Evolutionary conservation across 2,797 vertebrate species (phyloP), one percentile per base, ranked within the genome.

Genomic region (Lepus oiostolus): DNA sequence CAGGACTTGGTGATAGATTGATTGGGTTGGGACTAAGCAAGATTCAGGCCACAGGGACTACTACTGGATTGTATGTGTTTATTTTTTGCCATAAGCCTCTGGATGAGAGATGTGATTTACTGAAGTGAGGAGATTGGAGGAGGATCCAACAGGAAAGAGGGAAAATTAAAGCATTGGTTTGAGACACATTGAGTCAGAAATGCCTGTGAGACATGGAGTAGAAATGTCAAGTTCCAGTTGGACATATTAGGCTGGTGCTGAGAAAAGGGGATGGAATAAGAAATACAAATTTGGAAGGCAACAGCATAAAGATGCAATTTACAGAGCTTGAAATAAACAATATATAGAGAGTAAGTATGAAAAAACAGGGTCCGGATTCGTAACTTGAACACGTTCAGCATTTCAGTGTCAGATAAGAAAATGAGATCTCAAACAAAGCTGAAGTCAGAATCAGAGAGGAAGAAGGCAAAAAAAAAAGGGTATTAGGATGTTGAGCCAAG

Each of bases 121-220:
- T 21, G 19, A 70, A 71, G 19, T 28, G 22, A n/a, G 28, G 28
- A 91, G 68, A 13, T 12, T 74, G 24, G 16, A 74, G 63, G 30
- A 90, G 32, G 28, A 54, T 12, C 38, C n/a, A 52, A 3, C 14
- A 14, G 1, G 2, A 72, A 12, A 86, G 52, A 90, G 1, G 24
- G 65, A 85, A 79, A 58, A 68, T 32, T 63, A 86, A 90, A 91
- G 58, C 21, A 74, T 21, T 9, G 0, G 4, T 58, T 62, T 92
- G 52, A 75, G 76, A 76, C 32, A 52, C 4, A 3, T 26, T 47
- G 85, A 70, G 24, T 88, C 70, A 60, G 62, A 94, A 93, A 90
- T 79, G 35, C 30, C n/a, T 28, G 8, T 3, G 35, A 87, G 47
- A 79, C 24, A 17, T 30, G 35, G 17, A 70, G 60, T 19, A 85